These are phyloP conservation scores for Drosophila acutilabella DNA, from an alignment of 2,888 invertebrate species.

Conservation along the genomic window DNA sequence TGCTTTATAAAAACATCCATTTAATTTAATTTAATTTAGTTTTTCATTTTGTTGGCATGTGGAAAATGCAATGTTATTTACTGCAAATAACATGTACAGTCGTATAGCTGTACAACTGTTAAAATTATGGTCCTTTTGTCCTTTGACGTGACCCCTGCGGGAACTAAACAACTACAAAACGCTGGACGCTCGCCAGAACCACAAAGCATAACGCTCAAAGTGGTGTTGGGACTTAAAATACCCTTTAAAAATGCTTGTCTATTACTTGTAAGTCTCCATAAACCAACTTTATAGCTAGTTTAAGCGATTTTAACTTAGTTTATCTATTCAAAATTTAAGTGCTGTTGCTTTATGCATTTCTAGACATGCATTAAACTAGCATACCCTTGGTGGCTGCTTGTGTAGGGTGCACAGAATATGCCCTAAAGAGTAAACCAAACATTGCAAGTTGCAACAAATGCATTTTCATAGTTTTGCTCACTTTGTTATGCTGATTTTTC, in stretches of 20 bases:
- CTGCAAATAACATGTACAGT: constrained; percentile 9
- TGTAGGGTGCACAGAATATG: background rate
- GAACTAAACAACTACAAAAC: constrained; percentile 40
- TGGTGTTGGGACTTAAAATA: constrained; percentile 10
- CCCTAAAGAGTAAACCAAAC: constrained; percentile 35
- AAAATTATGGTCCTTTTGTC: constrained; percentile 42
- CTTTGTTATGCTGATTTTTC: constrained; percentile 69
- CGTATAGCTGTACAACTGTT: constrained; percentile 2
- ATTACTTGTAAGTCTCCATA: background rate
- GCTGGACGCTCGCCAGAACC: constrained; percentile 60
- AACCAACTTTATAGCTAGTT: background rate
- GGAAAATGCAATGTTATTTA: constrained; percentile 40
- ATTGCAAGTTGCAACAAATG: constrained; percentile 47
- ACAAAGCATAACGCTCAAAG: constrained; percentile 9
- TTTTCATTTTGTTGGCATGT: constrained; percentile 1
- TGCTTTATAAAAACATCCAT: too few relatives aligned
- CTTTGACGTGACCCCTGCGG: constrained; percentile 32
- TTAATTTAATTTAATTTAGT: background rate
- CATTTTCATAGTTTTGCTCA: constrained; percentile 62
- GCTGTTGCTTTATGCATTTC: background rate
- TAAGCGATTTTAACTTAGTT: too few relatives aligned
- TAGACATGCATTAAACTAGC: too few relatives aligned
- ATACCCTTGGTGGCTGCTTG: background rate
- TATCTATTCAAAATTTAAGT: too few relatives aligned
- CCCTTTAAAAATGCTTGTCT: constrained; percentile 15